Evolutionary conservation across 2,113 vertebrate genomes (phyloP), one percentile per base, ranked within the genome.

Genomic region (Anthoscopus minutus): DNA sequence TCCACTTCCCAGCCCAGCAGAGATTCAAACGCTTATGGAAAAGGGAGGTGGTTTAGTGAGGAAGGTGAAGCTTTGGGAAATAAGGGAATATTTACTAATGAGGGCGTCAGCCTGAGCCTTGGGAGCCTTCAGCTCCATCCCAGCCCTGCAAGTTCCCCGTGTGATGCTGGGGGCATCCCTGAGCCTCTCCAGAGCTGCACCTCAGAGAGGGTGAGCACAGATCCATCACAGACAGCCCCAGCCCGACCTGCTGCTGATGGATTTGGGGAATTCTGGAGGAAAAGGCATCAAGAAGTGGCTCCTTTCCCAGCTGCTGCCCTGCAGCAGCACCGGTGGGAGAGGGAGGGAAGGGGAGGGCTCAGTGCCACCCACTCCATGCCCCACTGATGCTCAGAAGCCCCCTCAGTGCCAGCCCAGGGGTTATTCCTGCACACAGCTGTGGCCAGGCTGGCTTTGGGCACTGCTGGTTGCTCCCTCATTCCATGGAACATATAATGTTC

Each of bases 71-170:
- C 42, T 67, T 28, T 3, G 7, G 35, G 56, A 53, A 83, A 24
- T 8, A 44, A 42, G 24, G 69, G 47, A 91, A 79, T 48, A 12
- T 37, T 71, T 31, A 69, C 45, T 16, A 77, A 80, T 0, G 9
- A 84, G 31, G 65, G 53, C 1, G 0, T 50, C 83, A 91, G 3
- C 47, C 56, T 28, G 77, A 94, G 45, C 86, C 80, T 84, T 91
- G 86, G 89, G 92, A 96, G 89, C 91, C 89, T 86, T 50, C 67
- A 85, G 94, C 84, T 96, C 92, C 65, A 67, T 56, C 69, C 72
- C 88, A 81, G 86, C 67, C 48, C 71, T 13, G 25, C 61, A 22
- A 9, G 2, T 45, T 84, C 48, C 47, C 65, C 2, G 20, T 0
- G 45, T 8, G 82, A 33, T 7, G 40, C 89, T 0, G 48, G 30